Conservation (phyloP, 2,113 vertebrate genomes). For the Leptobrachium ailaonicum region DNA sequence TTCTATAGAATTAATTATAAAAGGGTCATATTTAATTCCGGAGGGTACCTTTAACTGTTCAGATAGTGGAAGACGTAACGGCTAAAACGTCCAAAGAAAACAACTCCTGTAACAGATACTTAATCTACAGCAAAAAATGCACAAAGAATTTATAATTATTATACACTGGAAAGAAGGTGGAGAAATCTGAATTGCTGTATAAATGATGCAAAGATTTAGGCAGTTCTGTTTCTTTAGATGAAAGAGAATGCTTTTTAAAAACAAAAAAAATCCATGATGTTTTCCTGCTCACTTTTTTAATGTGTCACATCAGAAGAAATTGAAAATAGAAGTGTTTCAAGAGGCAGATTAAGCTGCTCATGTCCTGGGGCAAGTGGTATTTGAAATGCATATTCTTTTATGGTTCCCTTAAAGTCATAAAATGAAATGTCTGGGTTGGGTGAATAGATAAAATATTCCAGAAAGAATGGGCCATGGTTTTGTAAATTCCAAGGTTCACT, state of each 20-base stretch:
- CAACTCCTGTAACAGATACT: no score
- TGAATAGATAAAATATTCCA: conserved; percentile 17
- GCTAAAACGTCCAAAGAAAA: no score
- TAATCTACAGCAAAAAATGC: no score
- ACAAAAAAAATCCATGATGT: background rate
- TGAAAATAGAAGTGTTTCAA: background rate
- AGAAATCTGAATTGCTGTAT: no score
- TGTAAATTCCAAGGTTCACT: background rate
- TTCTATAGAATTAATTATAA: no score
- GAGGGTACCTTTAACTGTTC: no score
- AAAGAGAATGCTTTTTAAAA: background rate
- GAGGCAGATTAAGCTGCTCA: conserved; percentile 4
- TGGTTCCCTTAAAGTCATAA: background rate
- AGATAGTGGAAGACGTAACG: no score
- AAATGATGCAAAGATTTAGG: background rate
- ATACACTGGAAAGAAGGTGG: no score
- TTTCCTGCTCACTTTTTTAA: background rate
- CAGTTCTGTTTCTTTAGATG: background rate
- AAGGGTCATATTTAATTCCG: no score
- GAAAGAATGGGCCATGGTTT: background rate
- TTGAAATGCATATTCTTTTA: conserved; percentile 8
- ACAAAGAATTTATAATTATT: no score
- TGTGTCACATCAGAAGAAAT: conserved; percentile 9
- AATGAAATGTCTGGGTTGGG: background rate
- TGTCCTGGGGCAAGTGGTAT: background rate